phyloP scores from a whole-genome alignment of 2,888 invertebrate species.

The Melanargia galathea region DNA sequence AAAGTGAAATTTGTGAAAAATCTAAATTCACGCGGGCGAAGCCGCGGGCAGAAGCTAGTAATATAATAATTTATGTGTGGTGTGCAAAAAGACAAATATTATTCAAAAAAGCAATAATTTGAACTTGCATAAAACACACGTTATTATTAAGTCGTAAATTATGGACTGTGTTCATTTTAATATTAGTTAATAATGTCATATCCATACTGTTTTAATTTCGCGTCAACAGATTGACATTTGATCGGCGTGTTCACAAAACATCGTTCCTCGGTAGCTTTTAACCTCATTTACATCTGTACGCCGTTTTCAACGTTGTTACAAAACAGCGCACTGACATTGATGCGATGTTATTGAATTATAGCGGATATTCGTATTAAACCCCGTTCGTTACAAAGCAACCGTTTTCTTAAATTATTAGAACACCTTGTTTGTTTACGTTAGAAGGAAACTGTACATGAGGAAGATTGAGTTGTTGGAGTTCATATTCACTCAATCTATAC shows the following conservation, averaged over 20 bases:
- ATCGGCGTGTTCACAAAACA: conserved; percentile 63
- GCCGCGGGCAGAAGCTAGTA: too few relatives aligned
- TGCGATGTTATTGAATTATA: conserved; percentile 52
- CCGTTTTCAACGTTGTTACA: conserved; percentile 52
- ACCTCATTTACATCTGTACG: conserved; percentile 61
- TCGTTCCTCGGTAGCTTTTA: conserved; percentile 68
- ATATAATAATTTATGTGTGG: too few relatives aligned
- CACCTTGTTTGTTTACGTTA: conserved; percentile 6
- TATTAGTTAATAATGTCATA: too few relatives aligned
- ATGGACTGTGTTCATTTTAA: too few relatives aligned
- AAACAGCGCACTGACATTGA: conserved; percentile 59
- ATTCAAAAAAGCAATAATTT: too few relatives aligned
- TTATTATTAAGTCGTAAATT: too few relatives aligned
- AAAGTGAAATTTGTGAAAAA: too few relatives aligned
- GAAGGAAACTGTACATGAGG: neutral
- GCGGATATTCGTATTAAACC: conserved; percentile 39
- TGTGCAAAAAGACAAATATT: too few relatives aligned
- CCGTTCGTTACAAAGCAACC: conserved; percentile 29
- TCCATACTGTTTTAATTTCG: conserved; percentile 16
- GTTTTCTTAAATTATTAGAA: conserved; percentile 6
- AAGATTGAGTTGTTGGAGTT: neutral
- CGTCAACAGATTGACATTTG: conserved; percentile 46
- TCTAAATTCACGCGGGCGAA: too few relatives aligned
- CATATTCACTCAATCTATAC: too few relatives aligned
- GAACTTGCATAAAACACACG: too few relatives aligned